Conservation (phyloP, 2,113 vertebrate species). For the Indri indri region DNA sequence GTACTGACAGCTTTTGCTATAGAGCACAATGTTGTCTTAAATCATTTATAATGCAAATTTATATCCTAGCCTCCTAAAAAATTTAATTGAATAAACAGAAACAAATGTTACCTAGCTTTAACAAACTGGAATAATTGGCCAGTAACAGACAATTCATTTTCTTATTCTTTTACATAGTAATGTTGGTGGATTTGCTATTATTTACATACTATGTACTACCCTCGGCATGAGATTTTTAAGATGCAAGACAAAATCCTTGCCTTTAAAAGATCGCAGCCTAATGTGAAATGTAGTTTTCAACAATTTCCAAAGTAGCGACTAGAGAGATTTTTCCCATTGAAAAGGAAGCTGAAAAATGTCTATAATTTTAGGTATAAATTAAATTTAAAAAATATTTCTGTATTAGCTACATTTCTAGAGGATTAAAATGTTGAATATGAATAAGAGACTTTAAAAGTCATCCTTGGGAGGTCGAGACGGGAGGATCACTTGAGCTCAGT, state of each 20-base stretch:
- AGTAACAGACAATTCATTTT: neutral
- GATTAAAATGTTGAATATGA: neutral
- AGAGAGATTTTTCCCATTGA: neutral
- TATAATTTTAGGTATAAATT: neutral
- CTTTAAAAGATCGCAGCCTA: neutral
- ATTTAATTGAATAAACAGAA: neutral
- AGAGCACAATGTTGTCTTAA: neutral
- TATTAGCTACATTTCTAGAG: neutral
- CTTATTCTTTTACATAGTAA: neutral
- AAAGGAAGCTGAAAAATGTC: neutral
- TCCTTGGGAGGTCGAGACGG: no score
- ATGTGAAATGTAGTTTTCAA: neutral
- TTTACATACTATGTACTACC: neutral
- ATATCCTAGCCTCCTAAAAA: neutral
- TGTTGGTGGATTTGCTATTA: neutral
- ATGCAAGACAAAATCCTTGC: neutral
- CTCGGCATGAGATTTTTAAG: neutral
- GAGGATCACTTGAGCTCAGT: no score
- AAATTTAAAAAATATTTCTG: neutral
- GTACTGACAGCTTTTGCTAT: neutral
- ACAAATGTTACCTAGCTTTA: neutral
- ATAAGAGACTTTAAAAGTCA: neutral
- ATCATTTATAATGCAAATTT: neutral
- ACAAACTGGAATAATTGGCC: neutral
- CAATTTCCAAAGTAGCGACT: neutral